Evolutionary conservation across 1,140 invertebrate genomes (phyloP), one percentile per base, ranked within the genome.

Genomic region (Rhopalosiphum padi): DNA sequence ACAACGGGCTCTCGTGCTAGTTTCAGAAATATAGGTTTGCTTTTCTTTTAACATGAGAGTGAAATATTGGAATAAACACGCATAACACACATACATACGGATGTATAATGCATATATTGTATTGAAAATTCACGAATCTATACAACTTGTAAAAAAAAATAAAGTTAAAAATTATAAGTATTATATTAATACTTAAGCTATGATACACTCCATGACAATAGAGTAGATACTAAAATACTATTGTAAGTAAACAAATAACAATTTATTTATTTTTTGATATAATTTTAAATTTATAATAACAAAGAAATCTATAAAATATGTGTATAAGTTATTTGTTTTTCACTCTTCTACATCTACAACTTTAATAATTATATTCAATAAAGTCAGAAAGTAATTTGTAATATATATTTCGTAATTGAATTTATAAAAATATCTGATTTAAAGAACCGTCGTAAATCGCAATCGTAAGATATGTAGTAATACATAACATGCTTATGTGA

Each of bases 361-460:
- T 68, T 68, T 68, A 15, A 30, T 68, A 68, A 4, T 0, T 15
- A 68, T 30, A 77, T n/a, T n/a, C n/a, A 51, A n/a, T 68, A 68
- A 68, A 68, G 30, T n/a, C 15, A 77, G 48, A 18, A n/a, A 77
- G 15, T 77, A 77, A 77, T n/a, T 18, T 35, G 30, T 18, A 77
- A n/a, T 35, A 35, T n/a, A 6, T 1, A 77, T 77, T 77, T n/a
- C 5, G 15, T 77, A 4, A 77, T 77, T n/a, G 3, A n/a, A 77
- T 77, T n/a, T 77, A 77, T n/a, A 77, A 77, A 77, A 77, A 77
- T 77, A 77, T n/a, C 60, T 35, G 60, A 77, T 77, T 77, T 15
- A 0, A 68, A n/a, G 11, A n/a, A 68, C 60, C 30, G 11, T 68
- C 0, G 5, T n/a, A n/a, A n/a, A 77, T 77, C 18, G 60, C n/a